Evolutionary conservation across 1,140 invertebrate genomes (phyloP), one percentile per base, ranked within the genome.

Genomic region (Eupristina koningsbergeri): DNA sequence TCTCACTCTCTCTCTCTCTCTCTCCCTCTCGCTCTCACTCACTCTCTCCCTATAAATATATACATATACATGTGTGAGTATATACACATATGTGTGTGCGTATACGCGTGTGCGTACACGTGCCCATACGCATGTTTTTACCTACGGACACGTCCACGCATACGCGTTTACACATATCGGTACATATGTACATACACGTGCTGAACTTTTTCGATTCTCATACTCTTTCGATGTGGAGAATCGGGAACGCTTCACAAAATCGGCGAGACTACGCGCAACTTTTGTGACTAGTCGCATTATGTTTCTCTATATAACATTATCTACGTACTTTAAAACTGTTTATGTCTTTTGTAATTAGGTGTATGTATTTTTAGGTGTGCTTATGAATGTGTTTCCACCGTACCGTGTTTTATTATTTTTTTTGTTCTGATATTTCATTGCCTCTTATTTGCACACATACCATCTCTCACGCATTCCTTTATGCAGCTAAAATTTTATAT

Each of bases 371-470:
- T n/a, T 77, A 34, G 71, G 74, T 64, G 74, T 81, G 45, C 34
- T 34, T 61, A 13, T 29, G 86, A n/a, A 74, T 84, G 80, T 81
- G 22, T 69, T 22, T 69, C 83, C 77, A 81, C 63, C 34, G 58
- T 84, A 78, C 81, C 67, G 69, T 81, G 74, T 29, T 80, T 31
- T 67, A 50, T 50, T 85, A 80, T 81, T 81, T 81, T n/a, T 80
- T 76, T 63, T 53, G 80, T 87, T 81, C 84, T 86, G 85, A 87
- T 87, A 81, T 85, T 85, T 89, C 88, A 88, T 86, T 87, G 87
- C 84, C 83, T 86, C 69, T 45, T 67, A 73, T 41, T 73, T 71
- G 39, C 83, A 74, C 34, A 61, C 85, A 45, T 53, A 83, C 63
- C 41, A 17, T 58, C 58, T 53, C 47, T 61, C 75, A 71, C 82